Conservation (phyloP, 2,797 vertebrate genomes). For the Lagodon rhomboides region DNA sequence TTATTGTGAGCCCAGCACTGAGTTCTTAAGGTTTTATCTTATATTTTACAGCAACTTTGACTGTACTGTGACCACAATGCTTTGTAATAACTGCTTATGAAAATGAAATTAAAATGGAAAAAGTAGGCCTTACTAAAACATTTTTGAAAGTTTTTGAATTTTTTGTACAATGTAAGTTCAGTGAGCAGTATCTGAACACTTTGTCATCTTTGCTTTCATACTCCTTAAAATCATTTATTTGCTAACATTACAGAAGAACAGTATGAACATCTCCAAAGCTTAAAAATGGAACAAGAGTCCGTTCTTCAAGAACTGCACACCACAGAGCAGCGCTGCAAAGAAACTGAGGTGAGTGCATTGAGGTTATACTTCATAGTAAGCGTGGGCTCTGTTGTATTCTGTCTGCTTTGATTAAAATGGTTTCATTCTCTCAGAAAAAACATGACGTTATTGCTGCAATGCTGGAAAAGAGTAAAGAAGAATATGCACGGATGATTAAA, state of each 20-base stretch:
- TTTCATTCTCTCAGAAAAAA: slow-evolving; percentile 65
- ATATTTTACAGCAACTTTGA: not conserved
- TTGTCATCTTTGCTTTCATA: too few species aligned
- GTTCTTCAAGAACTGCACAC: slow-evolving; percentile 86
- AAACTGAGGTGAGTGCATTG: slow-evolving; percentile 84
- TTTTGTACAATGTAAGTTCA: not conserved
- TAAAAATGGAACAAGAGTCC: slow-evolving; percentile 80
- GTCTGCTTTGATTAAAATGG: slow-evolving; percentile 22
- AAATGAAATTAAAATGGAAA: not conserved
- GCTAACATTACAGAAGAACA: slow-evolving; percentile 82
- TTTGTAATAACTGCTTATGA: not conserved
- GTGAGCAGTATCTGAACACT: not conserved
- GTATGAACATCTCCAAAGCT: slow-evolving; percentile 83
- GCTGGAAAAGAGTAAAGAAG: slow-evolving; percentile 82
- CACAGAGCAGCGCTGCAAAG: slow-evolving; percentile 81
- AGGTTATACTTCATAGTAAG: slow-evolving; percentile 45
- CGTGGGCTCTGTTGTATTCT: not conserved
- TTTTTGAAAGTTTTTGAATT: not conserved
- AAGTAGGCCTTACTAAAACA: not conserved
- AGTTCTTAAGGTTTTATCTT: not conserved
- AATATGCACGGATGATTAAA: slow-evolving; percentile 81
- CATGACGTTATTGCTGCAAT: slow-evolving; percentile 78
- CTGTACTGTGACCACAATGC: not conserved
- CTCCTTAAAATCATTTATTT: too few species aligned
- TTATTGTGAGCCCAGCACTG: not conserved